Percentiles rank a stretch among this genome's conserved stretches.
Evolutionary conservation across 2,797 vertebrate species (phyloP).

Genomic region (Chaunax sp.): DNA sequence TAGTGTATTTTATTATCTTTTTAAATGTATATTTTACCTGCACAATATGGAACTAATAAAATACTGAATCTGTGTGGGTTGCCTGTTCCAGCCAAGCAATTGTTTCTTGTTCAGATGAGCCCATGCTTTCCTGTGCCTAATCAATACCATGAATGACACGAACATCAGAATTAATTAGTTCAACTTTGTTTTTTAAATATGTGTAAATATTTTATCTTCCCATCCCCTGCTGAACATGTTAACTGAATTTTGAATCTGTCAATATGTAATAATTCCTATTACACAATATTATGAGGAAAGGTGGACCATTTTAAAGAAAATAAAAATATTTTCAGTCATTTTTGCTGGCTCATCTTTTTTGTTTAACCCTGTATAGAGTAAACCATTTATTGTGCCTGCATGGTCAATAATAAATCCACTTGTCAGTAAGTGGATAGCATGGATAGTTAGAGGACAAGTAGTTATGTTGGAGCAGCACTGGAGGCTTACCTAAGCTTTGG

Average conservation of each 20-base stretch:
- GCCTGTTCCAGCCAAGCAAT: not conserved
- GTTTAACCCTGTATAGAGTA: no score
- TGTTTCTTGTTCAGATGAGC: slow-evolving; percentile 6
- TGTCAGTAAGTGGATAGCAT: no score
- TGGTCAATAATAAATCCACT: not conserved
- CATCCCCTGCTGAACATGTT: not conserved
- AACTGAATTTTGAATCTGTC: no score
- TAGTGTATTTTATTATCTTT: not conserved
- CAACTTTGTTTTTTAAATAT: not conserved
- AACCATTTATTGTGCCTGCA: not conserved
- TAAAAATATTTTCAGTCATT: not conserved
- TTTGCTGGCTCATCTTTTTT: not conserved
- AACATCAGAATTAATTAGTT: not conserved
- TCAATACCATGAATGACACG: slow-evolving; percentile 22
- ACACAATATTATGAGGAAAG: slow-evolving; percentile 15
- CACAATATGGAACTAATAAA: slow-evolving; percentile 1
- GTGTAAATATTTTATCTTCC: not conserved
- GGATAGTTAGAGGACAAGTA: not conserved
- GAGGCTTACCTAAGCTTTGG: not conserved
- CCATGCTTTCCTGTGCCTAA: slow-evolving; percentile 8
- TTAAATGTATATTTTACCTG: not conserved
- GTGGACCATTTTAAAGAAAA: slow-evolving; percentile 1
- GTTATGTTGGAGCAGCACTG: slow-evolving; percentile 2
- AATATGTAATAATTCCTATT: not conserved
- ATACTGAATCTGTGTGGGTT: no score